phyloP scores from a whole-genome alignment of 2,113 vertebrate genomes.

The Steatornis caripensis region DNA sequence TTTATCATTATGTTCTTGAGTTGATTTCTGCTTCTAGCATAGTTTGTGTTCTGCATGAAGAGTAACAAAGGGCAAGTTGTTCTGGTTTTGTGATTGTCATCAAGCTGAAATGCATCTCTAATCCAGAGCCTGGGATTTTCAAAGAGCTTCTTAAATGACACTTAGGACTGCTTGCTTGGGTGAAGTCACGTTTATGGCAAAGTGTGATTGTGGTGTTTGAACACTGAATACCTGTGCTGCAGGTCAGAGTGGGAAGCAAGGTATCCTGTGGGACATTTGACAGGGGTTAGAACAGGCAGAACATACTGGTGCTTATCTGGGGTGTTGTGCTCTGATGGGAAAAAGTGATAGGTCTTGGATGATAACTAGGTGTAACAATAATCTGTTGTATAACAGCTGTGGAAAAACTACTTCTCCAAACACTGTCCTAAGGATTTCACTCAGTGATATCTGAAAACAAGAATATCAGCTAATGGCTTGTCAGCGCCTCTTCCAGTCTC shows the following conservation, averaged over 20 bases:
- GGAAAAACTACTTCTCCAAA: background rate
- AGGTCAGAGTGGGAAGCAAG: background rate
- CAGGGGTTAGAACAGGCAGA: background rate
- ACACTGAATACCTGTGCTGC: background rate
- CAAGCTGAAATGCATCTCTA: background rate
- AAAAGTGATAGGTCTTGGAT: background rate
- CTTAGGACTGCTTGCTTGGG: background rate
- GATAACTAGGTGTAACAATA: background rate
- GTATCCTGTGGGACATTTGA: background rate
- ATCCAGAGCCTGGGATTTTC: background rate
- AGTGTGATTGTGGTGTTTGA: background rate
- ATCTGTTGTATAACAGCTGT: background rate
- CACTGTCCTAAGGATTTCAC: background rate
- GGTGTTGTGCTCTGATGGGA: background rate
- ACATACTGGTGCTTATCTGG: background rate
- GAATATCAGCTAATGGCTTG: background rate
- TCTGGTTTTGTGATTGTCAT: background rate
- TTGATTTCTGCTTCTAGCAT: background rate
- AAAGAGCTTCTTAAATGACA: background rate
- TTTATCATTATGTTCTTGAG: background rate
- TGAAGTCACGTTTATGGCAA: background rate
- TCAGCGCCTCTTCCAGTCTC: background rate
- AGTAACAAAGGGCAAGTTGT: background rate
- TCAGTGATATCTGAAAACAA: background rate
- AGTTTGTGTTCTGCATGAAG: background rate